Evolutionary conservation across 2,113 vertebrate genomes (phyloP).

Genomic region (Prietella phreatophila): DNA sequence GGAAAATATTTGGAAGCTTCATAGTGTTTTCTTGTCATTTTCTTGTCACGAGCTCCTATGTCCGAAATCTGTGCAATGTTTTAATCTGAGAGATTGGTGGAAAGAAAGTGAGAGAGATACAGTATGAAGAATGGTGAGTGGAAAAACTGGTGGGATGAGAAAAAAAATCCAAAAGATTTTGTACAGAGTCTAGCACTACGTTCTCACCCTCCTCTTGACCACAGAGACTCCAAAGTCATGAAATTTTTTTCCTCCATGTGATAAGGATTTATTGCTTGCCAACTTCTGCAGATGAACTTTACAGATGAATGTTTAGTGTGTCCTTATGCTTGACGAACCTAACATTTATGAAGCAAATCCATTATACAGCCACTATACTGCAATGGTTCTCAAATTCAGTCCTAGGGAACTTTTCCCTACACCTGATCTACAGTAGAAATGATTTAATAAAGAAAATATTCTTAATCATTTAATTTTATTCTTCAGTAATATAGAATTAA

Average conservation of each 20-base stretch:
- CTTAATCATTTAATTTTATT: background rate
- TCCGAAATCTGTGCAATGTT: background rate
- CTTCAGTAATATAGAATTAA: background rate
- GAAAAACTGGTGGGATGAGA: background rate
- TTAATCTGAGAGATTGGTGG: background rate
- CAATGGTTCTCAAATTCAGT: background rate
- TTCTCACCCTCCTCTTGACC: constrained; percentile 16
- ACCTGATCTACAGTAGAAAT: background rate
- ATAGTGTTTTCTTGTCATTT: constrained; percentile 16
- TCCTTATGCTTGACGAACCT: constrained; percentile 32
- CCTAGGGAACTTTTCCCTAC: background rate
- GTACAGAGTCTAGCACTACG: constrained; percentile 16
- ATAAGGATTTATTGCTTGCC: constrained; percentile 43
- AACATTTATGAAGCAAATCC: constrained; percentile 37
- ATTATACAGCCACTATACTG: background rate
- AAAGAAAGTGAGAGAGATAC: constrained; percentile 21
- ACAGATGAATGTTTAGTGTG: constrained; percentile 36
- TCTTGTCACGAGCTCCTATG: background rate
- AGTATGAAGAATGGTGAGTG: constrained; percentile 5
- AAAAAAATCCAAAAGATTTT: background rate
- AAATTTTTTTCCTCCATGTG: constrained; percentile 17
- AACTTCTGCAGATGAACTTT: constrained; percentile 44
- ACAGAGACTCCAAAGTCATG: constrained; percentile 49
- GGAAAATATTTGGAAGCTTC: constrained; percentile 35
- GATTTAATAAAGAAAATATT: background rate